Base-by-base conservation (phyloP, 2,113 vertebrate genomes). In the Myrmophylax atrothorax region DNA sequence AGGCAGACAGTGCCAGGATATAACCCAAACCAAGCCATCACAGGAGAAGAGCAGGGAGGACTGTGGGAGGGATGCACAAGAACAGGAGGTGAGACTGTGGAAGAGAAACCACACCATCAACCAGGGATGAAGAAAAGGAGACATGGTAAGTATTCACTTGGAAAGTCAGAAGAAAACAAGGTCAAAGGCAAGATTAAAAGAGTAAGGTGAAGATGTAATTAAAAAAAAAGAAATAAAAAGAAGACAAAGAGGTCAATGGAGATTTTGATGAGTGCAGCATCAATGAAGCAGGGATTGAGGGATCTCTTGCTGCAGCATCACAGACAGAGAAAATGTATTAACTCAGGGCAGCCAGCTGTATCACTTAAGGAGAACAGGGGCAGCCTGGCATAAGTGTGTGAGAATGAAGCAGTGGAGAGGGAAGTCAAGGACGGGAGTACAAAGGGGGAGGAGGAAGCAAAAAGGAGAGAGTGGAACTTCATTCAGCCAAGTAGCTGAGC, bases 21-120 rank as follows among this genome's bases (percentile, higher is more conserved):
- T 16, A 44, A 63, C 12, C 20, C 44, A 50, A 60, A 1, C 6
- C 0, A 0, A 87, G 53, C 15, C 62, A 69, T 31, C 28, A 46
- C 1, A 10, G 52, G 16, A 66, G 40, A 86, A 90, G 33, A 59
- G 9, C 26, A 75, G 25, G 29, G 46, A 55, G 31, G 18, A 58
- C 8, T 44, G 12, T 20, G 14, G 42, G 4, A 50, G n/a, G 59
- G 67, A 78, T 2, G 7, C 33, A 44, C 12, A n/a, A 69, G 44
- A 24, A 24, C 19, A 40, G 25, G 19, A 90, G 28, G 4, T 38
- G 40, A 82, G 42, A n/a, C n/a, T 38, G 15, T 46, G 46, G 69
- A 64, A 92, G n/a, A 67, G 68, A 77, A 80, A 58, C 3, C 5
- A 52, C 72, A 44, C 15, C 8, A 38, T 31, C 46, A 66, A 37